Evolutionary conservation across 2,888 invertebrate genomes (phyloP).

Genomic region (Limenitis camilla): DNA sequence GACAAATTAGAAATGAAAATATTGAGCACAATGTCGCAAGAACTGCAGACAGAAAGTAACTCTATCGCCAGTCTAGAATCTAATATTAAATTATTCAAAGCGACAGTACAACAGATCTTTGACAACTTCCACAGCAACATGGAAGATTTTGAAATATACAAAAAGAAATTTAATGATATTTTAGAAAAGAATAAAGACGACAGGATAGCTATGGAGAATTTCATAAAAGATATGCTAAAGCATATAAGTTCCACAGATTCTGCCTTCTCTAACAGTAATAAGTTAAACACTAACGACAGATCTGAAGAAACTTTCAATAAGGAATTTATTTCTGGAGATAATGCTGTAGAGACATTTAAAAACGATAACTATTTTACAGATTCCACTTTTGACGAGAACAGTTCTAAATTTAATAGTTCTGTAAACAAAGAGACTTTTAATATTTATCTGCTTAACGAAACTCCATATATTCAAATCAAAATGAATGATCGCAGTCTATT

Average conservation of each 20-base stretch:
- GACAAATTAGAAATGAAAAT: conserved; percentile 49
- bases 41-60: conserved; percentile 41
- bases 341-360: conserved; percentile 43
- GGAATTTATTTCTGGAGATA: conserved; percentile 8
- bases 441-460: conserved; percentile 38
- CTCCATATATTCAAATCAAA: conserved; percentile 43
- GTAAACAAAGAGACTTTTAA: conserved; percentile 42
- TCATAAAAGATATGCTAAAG: conserved; percentile 57
- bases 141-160: conserved; percentile 54
- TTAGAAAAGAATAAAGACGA: conserved; percentile 45
- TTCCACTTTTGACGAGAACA: conserved; percentile 37
- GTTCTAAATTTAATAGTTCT: conserved; percentile 24
- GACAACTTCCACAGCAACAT: conserved; percentile 51
- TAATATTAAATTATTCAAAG: conserved; percentile 53
- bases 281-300: neutral
- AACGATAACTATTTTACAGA: conserved; percentile 48
- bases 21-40: conserved; percentile 44
- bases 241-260: conserved; percentile 50
- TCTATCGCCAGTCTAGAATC: conserved; percentile 46
- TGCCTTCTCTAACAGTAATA: conserved; percentile 26
- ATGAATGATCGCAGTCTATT: conserved; percentile 44
- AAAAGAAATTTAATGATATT: conserved; percentile 53
- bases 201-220: conserved; percentile 50
- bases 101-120: conserved; percentile 56
- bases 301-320: neutral